Conservation (phyloP, 2,797 vertebrate species). For the Nyctalus aviator region DNA sequence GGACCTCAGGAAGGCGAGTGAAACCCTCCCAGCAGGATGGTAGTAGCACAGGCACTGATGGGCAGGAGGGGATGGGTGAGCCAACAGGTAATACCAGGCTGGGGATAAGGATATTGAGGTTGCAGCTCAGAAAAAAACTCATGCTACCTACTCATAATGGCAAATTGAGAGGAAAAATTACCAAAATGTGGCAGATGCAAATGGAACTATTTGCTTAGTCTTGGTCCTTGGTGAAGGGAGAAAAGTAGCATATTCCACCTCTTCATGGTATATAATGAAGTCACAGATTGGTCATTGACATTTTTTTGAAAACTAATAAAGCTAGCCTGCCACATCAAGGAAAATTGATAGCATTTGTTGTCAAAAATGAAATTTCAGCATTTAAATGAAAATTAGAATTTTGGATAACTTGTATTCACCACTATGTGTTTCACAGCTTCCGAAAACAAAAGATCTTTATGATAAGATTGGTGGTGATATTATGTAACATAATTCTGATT, state of each 20-base stretch:
- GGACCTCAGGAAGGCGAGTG: not conserved
- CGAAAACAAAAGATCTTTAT: not conserved
- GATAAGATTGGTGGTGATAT: not conserved
- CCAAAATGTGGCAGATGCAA: not conserved
- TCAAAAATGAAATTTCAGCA: constrained; percentile 20
- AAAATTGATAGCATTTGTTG: constrained; percentile 15
- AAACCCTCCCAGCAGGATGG: not conserved
- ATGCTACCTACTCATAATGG: not conserved
- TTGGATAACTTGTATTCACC: not conserved
- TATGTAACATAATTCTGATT: not conserved
- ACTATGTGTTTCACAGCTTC: not conserved
- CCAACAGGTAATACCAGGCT: not conserved
- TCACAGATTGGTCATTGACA: not conserved
- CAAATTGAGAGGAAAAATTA: not conserved
- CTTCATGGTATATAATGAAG: not conserved
- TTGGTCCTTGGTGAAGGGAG: not conserved
- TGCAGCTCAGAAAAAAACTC: not conserved
- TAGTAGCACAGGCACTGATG: not conserved
- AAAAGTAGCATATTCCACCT: not conserved
- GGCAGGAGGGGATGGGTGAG: not conserved
- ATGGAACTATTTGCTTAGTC: not conserved
- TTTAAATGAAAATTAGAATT: constrained; percentile 43
- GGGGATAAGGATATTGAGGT: not conserved
- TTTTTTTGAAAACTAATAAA: constrained; percentile 30
- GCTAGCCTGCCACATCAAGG: not conserved